A percentile compares a stretch with the other conserved stretches of the same genome.
Evolutionary conservation across 1,140 invertebrate species (phyloP).

Genomic region (Nomia melanderi): DNA sequence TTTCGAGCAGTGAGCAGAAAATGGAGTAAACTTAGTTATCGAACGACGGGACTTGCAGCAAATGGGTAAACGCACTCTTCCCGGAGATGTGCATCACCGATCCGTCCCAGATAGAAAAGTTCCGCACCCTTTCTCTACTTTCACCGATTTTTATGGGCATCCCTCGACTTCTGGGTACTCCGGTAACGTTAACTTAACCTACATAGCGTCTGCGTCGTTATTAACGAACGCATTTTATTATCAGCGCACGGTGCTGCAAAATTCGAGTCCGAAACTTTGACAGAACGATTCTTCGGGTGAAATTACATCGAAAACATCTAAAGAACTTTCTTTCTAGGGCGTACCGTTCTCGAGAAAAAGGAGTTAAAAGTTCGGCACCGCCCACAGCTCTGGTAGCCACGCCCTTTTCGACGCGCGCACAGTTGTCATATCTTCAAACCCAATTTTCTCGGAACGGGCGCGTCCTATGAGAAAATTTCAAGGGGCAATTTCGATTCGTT

Average conservation of each 20-base stretch:
- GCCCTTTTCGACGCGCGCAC: background rate
- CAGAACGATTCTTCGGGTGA: background rate
- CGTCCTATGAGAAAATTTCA: background rate
- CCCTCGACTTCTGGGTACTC: background rate
- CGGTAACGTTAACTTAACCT: background rate
- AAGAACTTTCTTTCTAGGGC: background rate
- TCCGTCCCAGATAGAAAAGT: conserved; percentile 22
- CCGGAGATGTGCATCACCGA: background rate
- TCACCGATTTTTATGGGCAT: background rate
- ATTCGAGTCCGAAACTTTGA: background rate
- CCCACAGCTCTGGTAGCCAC: background rate
- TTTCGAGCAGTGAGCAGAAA: too few relatives aligned
- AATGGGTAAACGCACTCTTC: background rate
- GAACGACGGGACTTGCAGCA: background rate
- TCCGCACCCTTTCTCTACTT: background rate
- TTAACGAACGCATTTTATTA: background rate
- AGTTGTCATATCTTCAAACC: background rate
- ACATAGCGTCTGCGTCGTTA: background rate
- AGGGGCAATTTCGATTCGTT: background rate
- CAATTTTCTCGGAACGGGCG: background rate
- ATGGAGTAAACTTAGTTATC: background rate
- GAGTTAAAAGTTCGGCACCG: background rate
- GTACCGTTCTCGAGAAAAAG: background rate
- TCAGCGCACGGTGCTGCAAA: background rate
- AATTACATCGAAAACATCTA: background rate